phyloP scores from a whole-genome alignment of 2,888 invertebrate species.

The Chalcis sispes region DNA sequence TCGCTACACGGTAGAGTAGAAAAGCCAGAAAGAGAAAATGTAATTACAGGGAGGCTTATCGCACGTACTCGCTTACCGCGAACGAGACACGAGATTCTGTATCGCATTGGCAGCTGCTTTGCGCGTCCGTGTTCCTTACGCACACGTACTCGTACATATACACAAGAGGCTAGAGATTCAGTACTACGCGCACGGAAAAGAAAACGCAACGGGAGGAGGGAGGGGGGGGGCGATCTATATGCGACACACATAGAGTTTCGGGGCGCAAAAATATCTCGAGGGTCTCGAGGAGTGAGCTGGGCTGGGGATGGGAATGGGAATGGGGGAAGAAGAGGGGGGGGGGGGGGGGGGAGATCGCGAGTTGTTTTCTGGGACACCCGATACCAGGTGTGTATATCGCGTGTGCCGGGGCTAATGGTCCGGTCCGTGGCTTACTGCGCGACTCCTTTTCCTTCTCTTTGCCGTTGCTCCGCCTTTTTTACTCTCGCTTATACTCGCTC shows the following conservation, averaged over 20 bases:
- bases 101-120: conserved; percentile 25
- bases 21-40: too few species aligned
- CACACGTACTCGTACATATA: not conserved
- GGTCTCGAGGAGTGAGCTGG: conserved; percentile 64
- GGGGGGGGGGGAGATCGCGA: conserved; percentile 27
- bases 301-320: conserved; percentile 11
- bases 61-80: not conserved
- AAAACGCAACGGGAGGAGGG: too few species aligned
- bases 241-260: too few species aligned
- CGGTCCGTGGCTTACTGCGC: conserved; percentile 70
- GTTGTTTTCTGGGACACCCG: conserved; percentile 66
- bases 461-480: not conserved
- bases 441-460: not conserved
- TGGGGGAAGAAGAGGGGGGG: not conserved
- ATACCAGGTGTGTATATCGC: conserved; percentile 70
- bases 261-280: conserved; percentile 72
- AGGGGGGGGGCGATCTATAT: too few species aligned
- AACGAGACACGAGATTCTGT: too few species aligned
- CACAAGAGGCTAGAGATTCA: not conserved
- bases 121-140: too few species aligned
- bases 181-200: too few species aligned
- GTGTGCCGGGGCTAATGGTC: conserved; percentile 73
- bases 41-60: conserved; percentile 34
- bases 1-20: too few species aligned
- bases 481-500: not conserved